Percentiles rank a stretch among this genome's conserved stretches.
Conservation (phyloP, 2,888 invertebrate genomes). For the Dysmachus trigonus region DNA sequence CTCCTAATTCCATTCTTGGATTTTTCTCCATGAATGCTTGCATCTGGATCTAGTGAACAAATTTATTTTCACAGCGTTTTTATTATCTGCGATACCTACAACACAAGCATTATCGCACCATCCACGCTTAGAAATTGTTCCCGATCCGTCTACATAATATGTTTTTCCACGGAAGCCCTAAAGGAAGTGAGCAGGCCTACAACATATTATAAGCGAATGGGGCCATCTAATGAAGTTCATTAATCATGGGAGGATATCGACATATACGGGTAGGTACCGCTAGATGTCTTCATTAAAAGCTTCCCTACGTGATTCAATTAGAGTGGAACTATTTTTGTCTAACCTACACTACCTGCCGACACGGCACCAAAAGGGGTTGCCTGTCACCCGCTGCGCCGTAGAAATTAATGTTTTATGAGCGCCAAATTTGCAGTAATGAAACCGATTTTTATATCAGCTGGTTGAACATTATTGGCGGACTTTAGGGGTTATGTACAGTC, state of each 20-base stretch:
- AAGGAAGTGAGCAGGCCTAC: not conserved
- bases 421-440: not conserved
- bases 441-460: not conserved
- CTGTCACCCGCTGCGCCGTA: not conserved
- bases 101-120: not conserved
- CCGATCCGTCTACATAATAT: not conserved
- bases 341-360: not conserved
- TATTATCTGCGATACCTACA: not conserved
- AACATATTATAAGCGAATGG: not conserved
- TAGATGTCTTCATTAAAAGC: not conserved
- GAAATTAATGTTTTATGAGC: not conserved
- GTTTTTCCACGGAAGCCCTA: not conserved
- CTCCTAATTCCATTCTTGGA: not conserved
- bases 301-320: not conserved
- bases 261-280: not conserved
- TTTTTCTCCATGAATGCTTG: not conserved
- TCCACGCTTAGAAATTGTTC: not conserved
- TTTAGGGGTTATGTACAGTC: no score
- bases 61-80: not conserved
- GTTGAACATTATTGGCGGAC: not conserved
- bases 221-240: not conserved
- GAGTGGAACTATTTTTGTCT: not conserved
- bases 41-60: not conserved
- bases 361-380: not conserved
- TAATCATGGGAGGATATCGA: slow-evolving; percentile 13